Evolutionary conservation across 2,797 vertebrate species (phyloP), one percentile per base, ranked within the genome.

Genomic region (Galago senegalensis): DNA sequence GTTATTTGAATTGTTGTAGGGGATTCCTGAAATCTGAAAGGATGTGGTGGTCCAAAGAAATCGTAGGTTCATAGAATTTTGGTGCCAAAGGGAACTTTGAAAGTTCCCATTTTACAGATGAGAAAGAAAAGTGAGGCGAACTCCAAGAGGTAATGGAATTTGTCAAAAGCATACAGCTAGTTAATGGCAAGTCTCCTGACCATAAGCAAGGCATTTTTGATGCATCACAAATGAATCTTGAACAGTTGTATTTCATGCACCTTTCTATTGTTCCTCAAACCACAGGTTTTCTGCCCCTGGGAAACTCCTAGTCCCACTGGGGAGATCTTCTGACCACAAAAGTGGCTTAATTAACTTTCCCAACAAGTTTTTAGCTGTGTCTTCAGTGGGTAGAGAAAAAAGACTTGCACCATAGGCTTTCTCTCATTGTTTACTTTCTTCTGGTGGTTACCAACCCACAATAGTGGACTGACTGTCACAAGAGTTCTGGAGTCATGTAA

Each of bases 1-100:
- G 73, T 95, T 97, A 92, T 96, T 96, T 97, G 83, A 56, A 87
- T 97, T 96, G 73, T 95, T 23, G 5, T 87, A 96, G 46, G 83
- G 70, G 79, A 94, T 89, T 97, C 88, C 92, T 92, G 63, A 89
- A 94, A 88, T 95, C 53, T 46, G 53, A 95, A 96, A 97, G 61
- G 31, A 85, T 96, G 34, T 95, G 61, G 83, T 60, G n/a, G 65
- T 80, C 88, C 89, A 95, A 96, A 95, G n/a, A 93, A 94, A 76
- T 95, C 46, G 31, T 53, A 96, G 79, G 9, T 83, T 88, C 40
- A 84, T 91, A 91, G n/a, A 92, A 86, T 91, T 95, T 81, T 70
- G 79, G 46, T 95, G 86, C 61, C 93, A 76, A 95, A 90, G 58
- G 91, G 77, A 96, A 94, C 58, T 87, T 95, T 97, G 88, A 49